phyloP scores from a whole-genome alignment of 37 sponge, comb jelly and placozoan genomes.

The Cliona cf. orientalis region DNA sequence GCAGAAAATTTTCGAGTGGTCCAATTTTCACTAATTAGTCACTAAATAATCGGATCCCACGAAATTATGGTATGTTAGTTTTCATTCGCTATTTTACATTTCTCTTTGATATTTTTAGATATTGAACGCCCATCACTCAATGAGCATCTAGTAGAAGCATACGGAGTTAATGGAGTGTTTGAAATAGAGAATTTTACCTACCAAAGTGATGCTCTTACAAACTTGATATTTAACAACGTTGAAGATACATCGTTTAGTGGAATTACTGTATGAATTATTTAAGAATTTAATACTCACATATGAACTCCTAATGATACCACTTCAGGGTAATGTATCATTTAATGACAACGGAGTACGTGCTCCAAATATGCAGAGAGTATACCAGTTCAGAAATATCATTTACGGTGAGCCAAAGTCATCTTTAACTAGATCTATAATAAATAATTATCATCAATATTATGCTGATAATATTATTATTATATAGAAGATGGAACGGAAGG shows the following conservation, averaged over 20 bases:
- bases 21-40: too few species aligned
- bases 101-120: not conserved
- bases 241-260: not conserved
- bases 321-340: slow-evolving; percentile 35
- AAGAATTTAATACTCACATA: not conserved
- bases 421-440: not conserved
- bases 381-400: slow-evolving; percentile 15
- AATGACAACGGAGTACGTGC: slow-evolving; percentile 14
- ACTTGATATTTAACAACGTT: not conserved
- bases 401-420: not conserved
- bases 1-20: too few species aligned
- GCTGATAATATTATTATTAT: too few species aligned
- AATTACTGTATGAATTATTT: slow-evolving; percentile 1
- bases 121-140: not conserved
- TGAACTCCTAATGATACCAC: not conserved
- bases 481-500: not conserved
- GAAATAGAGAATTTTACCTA: not conserved
- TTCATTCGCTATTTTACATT: too few species aligned
- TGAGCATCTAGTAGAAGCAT: not conserved
- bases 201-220: not conserved
- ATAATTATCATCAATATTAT: too few species aligned
- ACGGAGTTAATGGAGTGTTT: not conserved
- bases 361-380: not conserved
- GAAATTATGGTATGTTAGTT: too few species aligned
- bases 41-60: too few species aligned